A percentile compares a stretch with the other conserved stretches of the same genome.
These are phyloP conservation scores for Drosophila repleta DNA, from an alignment of 1,140 invertebrate species.

Conservation along the genomic window DNA sequence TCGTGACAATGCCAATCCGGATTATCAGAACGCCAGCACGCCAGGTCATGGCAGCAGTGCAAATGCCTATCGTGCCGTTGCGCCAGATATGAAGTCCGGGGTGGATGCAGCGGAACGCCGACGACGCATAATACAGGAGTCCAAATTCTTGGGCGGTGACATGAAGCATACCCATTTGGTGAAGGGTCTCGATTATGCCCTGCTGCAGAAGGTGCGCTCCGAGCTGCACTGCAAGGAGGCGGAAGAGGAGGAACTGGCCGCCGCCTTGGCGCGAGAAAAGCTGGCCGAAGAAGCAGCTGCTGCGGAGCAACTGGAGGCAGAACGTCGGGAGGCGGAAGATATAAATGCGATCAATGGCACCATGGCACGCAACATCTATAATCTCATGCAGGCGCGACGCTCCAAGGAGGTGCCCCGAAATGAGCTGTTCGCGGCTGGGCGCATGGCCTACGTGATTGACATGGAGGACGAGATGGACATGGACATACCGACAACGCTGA, in stretches of 20 bases:
- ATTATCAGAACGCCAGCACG: constrained; percentile 93
- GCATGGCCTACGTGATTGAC: constrained; percentile 99
- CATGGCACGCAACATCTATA: constrained; percentile 90
- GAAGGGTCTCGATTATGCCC: constrained; percentile 99
- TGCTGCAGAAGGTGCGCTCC: constrained; percentile 97
- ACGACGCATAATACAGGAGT: constrained; percentile 98
- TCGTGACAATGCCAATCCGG: constrained; percentile 92
- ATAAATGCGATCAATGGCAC: constrained; percentile 92
- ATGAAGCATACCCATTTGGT: constrained; percentile 99
- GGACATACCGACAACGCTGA: constrained; percentile 98
- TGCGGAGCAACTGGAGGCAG: constrained; percentile 85
- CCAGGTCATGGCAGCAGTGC: constrained; percentile 84
- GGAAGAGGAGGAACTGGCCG: constrained; percentile 92
- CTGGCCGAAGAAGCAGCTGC: constrained; percentile 86
- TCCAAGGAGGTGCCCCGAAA: constrained; percentile 92
- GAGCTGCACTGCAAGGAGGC: constrained; percentile 91
- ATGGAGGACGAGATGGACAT: constrained; percentile 92
- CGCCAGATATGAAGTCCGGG: constrained; percentile 96
- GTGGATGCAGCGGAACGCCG: constrained; percentile 98
- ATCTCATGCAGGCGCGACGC: constrained; percentile 87
- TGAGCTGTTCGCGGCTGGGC: constrained; percentile 96
- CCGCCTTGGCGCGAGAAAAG: constrained; percentile 93
- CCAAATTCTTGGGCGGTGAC: constrained; percentile 99
- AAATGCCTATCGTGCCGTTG: constrained; percentile 97
- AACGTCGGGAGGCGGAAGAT: constrained; percentile 84